Evolutionary conservation across 2,113 vertebrate genomes (phyloP).

Genomic region (Crotophaga sulcirostris): DNA sequence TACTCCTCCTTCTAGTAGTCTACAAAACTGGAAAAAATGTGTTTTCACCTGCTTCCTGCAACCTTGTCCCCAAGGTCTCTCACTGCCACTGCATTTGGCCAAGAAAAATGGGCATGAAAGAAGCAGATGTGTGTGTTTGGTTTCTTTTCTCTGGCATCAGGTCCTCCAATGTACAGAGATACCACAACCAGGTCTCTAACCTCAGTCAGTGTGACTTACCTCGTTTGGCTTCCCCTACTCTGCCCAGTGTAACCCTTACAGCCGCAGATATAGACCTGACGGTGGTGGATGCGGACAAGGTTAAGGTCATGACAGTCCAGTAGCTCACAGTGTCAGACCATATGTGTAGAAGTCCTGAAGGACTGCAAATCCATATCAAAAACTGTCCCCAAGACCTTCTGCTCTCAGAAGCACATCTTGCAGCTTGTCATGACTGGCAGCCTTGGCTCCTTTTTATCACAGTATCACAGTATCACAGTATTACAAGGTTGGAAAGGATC

Average conservation of each 20-base stretch:
- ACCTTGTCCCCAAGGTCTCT: not conserved
- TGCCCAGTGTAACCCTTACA: not conserved
- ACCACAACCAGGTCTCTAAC: not conserved
- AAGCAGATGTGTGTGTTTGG: fast-evolving
- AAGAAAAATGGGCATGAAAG: not conserved
- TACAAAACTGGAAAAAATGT: not conserved
- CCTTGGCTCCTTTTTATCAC: too few relatives aligned
- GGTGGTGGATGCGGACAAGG: not conserved
- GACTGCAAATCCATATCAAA: not conserved
- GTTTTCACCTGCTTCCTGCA: not conserved
- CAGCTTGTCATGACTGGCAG: fast-evolving
- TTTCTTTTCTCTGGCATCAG: not conserved
- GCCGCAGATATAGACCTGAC: not conserved
- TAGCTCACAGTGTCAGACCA: not conserved
- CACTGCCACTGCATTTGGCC: fast-evolving
- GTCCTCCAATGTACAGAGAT: not conserved
- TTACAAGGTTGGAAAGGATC: too few relatives aligned
- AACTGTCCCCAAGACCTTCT: not conserved
- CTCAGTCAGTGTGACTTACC: not conserved
- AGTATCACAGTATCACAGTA: too few relatives aligned
- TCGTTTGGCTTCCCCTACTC: fast-evolving
- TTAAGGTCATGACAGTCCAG: not conserved
- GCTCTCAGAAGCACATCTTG: not conserved
- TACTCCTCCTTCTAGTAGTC: not conserved
- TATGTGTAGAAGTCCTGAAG: not conserved